Evolutionary conservation across 2,888 invertebrate species (phyloP), one percentile per base, ranked within the genome.

Genomic region (Masnerella sp.): DNA sequence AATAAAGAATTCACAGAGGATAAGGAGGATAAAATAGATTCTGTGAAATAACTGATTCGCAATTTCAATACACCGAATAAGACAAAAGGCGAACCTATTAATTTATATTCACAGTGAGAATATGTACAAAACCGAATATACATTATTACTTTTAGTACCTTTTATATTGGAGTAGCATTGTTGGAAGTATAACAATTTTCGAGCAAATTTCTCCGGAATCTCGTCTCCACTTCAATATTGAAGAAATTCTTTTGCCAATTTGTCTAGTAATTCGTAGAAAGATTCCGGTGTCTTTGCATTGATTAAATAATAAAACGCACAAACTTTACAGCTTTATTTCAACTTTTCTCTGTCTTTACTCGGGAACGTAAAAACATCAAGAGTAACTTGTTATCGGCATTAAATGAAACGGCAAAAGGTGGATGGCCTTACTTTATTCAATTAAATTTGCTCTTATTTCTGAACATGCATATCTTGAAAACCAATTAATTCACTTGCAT

Each of bases 221-320:
- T 61, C 47, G 52, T 40, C 18, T 18, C 17, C 11, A 14, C 30
- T 38, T 30, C 25, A 42, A 56, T 62, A 62, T 62, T 56, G 43
- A 62, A 62, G 62, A 56, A 49, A 70, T 54, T 56, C 54, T 36
- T 70, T 56, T 56, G 47, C 70, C 70, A 70, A 70, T 70, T 70
- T 49, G 62, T 70, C 56, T 40, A 56, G 70, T 62, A 56, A 54
- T 62, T 70, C 62, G 59, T 22, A 15, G 25, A 69, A 68, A 38
- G 20, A 9, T 52, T 52, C 22, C 52, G 15, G 51, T 68, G 40
- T 42, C 51, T 59, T 68, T 58, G 28, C 51, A 59, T 59, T 68
- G 59, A 58, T 68, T 51, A 40, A 42, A 68, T 51, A 56, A 68
- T 43, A 40, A 49, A 36, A 14, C 17, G 30, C 11, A 40, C 18